phyloP scores from a whole-genome alignment of 2,113 vertebrate genomes.

The Platysteira castanea region DNA sequence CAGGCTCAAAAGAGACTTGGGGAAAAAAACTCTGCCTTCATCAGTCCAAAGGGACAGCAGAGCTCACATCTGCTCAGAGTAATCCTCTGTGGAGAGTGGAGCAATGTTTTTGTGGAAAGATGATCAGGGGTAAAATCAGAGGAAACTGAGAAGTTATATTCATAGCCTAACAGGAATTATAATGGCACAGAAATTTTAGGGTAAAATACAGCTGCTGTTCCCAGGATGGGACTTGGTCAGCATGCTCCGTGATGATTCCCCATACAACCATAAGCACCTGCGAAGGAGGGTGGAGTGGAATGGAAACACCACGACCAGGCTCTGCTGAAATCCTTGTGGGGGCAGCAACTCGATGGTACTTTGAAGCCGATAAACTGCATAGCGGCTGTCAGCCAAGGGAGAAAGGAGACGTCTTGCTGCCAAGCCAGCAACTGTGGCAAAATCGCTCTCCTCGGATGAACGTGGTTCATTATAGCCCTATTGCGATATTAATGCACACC shows the following conservation, averaged over 20 bases:
- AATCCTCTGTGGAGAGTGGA: not conserved
- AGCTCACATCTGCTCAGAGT: not conserved
- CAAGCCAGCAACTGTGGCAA: not conserved
- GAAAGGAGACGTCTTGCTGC: not conserved
- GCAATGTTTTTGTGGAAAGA: not conserved
- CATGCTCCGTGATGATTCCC: not conserved
- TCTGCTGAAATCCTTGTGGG: not conserved
- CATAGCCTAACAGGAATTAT: not conserved
- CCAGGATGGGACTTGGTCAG: not conserved
- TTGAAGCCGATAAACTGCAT: not conserved
- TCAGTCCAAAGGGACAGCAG: not conserved
- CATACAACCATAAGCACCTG: not conserved
- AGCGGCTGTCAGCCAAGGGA: not conserved
- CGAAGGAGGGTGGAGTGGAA: not conserved
- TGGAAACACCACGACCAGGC: not conserved
- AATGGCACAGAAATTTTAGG: not conserved
- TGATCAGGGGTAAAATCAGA: not conserved
- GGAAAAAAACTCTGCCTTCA: not conserved
- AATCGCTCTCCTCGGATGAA: not conserved
- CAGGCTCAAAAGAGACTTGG: not conserved
- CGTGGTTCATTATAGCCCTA: not conserved
- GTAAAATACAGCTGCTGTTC: not conserved
- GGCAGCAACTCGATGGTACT: not conserved
- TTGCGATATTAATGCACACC: not conserved
- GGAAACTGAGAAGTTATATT: not conserved